Conservation (phyloP, 2,113 vertebrate species). For the Paratilapia polleni region DNA sequence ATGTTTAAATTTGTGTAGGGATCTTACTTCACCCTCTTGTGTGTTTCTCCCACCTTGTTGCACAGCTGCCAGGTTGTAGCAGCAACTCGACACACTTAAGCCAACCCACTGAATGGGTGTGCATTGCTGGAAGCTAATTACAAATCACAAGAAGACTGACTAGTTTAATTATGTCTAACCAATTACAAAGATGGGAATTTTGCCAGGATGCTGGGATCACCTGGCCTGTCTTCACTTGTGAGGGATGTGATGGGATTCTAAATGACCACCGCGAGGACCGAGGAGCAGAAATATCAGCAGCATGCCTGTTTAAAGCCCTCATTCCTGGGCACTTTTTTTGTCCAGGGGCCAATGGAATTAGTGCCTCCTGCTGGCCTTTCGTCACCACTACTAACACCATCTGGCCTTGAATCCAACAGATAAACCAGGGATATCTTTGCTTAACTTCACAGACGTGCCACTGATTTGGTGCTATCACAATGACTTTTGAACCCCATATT, state of each 20-base stretch:
- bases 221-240: not conserved
- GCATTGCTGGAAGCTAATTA: constrained; percentile 50
- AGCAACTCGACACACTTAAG: constrained; percentile 13
- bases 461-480: constrained; percentile 10
- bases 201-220: constrained; percentile 10
- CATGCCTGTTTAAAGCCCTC: not conserved
- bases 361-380: constrained; percentile 68
- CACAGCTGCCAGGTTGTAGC: constrained; percentile 31
- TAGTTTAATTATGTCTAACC: constrained; percentile 21
- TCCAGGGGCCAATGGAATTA: constrained; percentile 53
- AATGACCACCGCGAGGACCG: not conserved
- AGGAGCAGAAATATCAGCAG: not conserved
- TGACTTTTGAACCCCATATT: not conserved
- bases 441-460: constrained; percentile 36
- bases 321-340: constrained; percentile 22
- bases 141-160: constrained; percentile 19
- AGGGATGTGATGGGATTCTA: not conserved
- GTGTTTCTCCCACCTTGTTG: not conserved
- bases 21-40: not conserved
- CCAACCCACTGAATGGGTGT: constrained; percentile 18
- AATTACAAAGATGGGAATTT: constrained; percentile 14
- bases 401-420: constrained; percentile 57
- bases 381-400: constrained; percentile 64
- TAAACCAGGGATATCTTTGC: constrained; percentile 50
- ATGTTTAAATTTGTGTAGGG: not conserved